Conservation (phyloP, 2,888 invertebrate genomes). For the Lissocephala sabroskyi region DNA sequence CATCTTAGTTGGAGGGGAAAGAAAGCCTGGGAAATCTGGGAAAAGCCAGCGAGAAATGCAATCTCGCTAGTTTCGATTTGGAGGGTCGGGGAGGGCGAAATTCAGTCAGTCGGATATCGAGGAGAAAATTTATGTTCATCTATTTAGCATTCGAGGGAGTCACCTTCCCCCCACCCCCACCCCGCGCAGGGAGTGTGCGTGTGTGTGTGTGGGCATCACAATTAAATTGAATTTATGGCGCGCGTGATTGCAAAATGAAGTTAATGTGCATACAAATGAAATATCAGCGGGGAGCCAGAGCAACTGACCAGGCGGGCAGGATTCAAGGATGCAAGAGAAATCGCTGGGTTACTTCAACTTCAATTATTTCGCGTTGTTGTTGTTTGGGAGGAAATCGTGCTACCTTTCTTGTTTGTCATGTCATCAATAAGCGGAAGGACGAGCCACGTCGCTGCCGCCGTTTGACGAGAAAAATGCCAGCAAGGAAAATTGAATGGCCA, state of each 20-base stretch:
- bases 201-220: conserved; percentile 29
- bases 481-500: conserved; percentile 53
- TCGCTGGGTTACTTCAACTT: conserved; percentile 35
- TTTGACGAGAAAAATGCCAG: conserved; percentile 3
- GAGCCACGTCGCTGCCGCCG: not conserved
- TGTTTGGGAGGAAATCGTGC: conserved; percentile 46
- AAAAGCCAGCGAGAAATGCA: no score
- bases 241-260: conserved; percentile 61
- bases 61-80: no score
- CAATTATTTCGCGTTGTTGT: no score
- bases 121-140: conserved; percentile 52
- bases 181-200: not conserved
- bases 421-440: conserved; percentile 53
- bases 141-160: conserved; percentile 41
- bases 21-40: no score
- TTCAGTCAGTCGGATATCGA: conserved; percentile 41
- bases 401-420: conserved; percentile 65
- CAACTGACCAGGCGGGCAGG: no score
- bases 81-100: no score
- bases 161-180: conserved; percentile 15
- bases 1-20: no score
- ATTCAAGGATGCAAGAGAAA: no score
- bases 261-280: conserved; percentile 54
- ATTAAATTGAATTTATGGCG: conserved; percentile 64
- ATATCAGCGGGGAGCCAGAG: conserved; percentile 16